phyloP scores from a whole-genome alignment of 2,113 vertebrate genomes.

The Isurus oxyrinchus region DNA sequence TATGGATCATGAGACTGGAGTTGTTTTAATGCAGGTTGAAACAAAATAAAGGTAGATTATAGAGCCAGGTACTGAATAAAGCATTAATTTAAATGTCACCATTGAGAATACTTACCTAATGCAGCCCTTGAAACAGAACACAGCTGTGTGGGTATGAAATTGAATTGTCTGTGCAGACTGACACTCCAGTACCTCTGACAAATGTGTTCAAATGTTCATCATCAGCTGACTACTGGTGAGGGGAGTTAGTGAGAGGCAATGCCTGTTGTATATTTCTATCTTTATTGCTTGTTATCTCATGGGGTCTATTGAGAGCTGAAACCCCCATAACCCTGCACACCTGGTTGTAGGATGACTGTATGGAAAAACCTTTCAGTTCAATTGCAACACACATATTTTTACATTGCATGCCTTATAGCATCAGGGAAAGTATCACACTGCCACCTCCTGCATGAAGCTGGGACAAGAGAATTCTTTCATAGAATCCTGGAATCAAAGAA shows the following conservation, averaged over 20 bases:
- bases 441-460: not conserved
- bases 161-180: not conserved
- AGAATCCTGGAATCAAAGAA: not conserved
- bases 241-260: not conserved
- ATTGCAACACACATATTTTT: not conserved
- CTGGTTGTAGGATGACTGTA: not conserved
- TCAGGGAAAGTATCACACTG: not conserved
- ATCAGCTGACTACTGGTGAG: not conserved
- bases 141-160: not conserved
- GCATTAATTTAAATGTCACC: not conserved
- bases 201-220: not conserved
- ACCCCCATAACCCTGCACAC: not conserved
- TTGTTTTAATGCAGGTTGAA: not conserved
- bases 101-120: not conserved
- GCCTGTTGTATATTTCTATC: not conserved
- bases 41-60: not conserved
- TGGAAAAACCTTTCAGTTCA: not conserved
- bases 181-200: not conserved
- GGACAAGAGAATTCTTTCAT: not conserved
- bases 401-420: not conserved
- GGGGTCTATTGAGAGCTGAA: not conserved
- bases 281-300: not conserved
- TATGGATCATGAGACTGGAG: not conserved
- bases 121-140: not conserved
- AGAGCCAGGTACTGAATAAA: not conserved